These are phyloP conservation scores for Pseudorectes ferrugineus DNA, from an alignment of 2,113 vertebrate species.

Conservation along the genomic window DNA sequence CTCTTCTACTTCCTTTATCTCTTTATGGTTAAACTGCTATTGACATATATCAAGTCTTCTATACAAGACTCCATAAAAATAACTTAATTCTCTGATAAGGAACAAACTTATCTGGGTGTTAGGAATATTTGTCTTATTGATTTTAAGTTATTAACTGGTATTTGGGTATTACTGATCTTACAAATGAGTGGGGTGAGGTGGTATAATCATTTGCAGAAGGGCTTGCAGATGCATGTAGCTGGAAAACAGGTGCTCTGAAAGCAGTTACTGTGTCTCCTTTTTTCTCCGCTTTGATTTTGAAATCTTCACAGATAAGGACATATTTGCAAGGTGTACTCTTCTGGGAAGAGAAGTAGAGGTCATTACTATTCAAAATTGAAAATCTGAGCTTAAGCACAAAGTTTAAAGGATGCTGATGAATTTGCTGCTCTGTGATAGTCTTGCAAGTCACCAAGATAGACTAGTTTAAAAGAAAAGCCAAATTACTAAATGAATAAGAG, in stretches of 20 bases:
- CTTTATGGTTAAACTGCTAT: neutral
- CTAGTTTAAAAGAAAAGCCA: neutral
- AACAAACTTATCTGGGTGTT: neutral
- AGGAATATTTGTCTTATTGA: neutral
- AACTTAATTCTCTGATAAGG: neutral
- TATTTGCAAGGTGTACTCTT: neutral
- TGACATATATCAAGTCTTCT: neutral
- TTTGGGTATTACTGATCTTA: neutral
- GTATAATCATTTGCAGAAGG: neutral
- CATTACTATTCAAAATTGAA: neutral
- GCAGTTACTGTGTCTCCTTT: neutral
- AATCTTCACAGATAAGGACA: neutral
- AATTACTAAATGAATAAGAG: neutral
- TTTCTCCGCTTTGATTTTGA: neutral
- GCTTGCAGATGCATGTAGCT: neutral
- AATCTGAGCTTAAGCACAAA: neutral
- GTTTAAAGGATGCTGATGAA: neutral
- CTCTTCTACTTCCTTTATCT: neutral
- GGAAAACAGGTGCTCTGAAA: neutral
- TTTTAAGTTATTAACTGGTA: neutral
- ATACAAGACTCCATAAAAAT: neutral
- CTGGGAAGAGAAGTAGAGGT: neutral
- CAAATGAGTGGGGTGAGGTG: neutral
- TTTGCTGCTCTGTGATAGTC: neutral
- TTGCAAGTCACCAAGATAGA: neutral